Conservation (phyloP, 2,113 vertebrate species). For the Hylia prasina region DNA sequence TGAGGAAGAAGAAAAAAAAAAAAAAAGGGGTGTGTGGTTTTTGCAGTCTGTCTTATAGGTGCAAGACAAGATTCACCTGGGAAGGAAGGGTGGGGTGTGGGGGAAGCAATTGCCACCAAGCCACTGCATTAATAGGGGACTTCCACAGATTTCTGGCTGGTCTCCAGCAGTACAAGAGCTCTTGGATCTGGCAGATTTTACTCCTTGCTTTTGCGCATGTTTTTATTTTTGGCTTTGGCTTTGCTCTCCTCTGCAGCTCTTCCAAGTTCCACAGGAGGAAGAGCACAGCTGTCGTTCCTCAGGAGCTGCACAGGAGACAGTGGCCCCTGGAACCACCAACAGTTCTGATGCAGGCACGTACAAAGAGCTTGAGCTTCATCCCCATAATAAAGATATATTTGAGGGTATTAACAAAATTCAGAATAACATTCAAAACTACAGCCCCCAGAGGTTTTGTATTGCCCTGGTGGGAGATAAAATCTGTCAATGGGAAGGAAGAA, state of each 20-base stretch:
- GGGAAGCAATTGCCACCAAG: not conserved
- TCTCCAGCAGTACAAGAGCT: not conserved
- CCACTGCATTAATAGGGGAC: not conserved
- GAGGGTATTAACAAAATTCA: not conserved
- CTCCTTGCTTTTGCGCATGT: not conserved
- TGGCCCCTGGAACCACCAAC: not conserved
- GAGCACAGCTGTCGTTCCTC: conserved; percentile 13
- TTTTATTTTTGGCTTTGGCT: conserved; percentile 49
- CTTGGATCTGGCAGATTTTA: conserved; percentile 17
- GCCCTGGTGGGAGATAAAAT: not conserved
- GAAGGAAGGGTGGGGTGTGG: not conserved
- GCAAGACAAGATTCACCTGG: conserved; percentile 6
- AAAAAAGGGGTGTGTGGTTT: not conserved
- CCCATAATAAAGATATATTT: not conserved
- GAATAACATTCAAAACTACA: not conserved
- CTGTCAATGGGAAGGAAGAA: not conserved
- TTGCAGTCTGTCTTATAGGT: not conserved
- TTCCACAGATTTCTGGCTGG: conserved; percentile 13
- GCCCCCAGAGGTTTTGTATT: not conserved
- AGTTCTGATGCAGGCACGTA: not conserved
- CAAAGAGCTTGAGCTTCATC: not conserved
- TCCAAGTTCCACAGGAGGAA: conserved; percentile 40
- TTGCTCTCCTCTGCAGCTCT: not conserved
- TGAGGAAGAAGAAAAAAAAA: too few species aligned
- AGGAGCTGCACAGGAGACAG: not conserved